A percentile compares a stretch with the other conserved stretches of the same genome.
These are phyloP conservation scores for Fabriciana adippe DNA, from an alignment of 2,888 invertebrate genomes.

Conservation along the genomic window DNA sequence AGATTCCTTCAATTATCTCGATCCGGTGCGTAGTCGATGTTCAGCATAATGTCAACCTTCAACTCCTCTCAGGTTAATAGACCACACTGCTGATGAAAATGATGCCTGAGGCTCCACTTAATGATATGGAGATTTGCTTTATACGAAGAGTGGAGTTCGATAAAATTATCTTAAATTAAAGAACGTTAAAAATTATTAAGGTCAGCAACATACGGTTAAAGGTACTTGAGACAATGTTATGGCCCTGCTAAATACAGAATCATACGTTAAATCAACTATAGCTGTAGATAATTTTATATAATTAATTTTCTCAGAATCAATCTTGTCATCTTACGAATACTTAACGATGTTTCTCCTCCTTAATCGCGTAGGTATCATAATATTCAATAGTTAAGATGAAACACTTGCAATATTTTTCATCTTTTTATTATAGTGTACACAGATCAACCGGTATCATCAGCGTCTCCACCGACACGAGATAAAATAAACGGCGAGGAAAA, in stretches of 20 bases:
- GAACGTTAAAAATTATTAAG: constrained; percentile 25
- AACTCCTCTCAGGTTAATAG: constrained; percentile 29
- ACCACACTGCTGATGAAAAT: constrained; percentile 25
- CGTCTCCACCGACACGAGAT: constrained; percentile 90
- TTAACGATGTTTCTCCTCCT: background rate
- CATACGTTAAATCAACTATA: constrained; percentile 9
- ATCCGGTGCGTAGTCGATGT: constrained; percentile 30
- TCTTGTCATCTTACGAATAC: constrained; percentile 6
- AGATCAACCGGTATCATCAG: constrained; percentile 88
- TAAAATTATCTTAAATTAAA: constrained; percentile 27
- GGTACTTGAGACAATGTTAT: constrained; percentile 8
- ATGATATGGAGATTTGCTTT: constrained; percentile 33
- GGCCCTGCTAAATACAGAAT: constrained; percentile 5
- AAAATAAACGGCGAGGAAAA: constrained; percentile 90
- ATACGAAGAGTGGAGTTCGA: constrained; percentile 27
- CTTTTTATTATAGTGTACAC: constrained; percentile 75
- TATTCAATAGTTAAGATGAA: background rate
- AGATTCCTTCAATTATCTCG: constrained; percentile 49
- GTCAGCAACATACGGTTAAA: constrained; percentile 19
- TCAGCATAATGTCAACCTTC: constrained; percentile 38
- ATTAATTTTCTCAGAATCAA: constrained; percentile 21
- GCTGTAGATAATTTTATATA: constrained; percentile 13
- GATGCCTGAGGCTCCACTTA: constrained; percentile 29
- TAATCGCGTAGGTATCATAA: background rate
- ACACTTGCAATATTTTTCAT: too few species aligned